A percentile compares a stretch with the other conserved stretches of the same genome.
These are phyloP conservation scores for Andricus grossulariae DNA, from an alignment of 1,140 invertebrate genomes.

Conservation along the genomic window DNA sequence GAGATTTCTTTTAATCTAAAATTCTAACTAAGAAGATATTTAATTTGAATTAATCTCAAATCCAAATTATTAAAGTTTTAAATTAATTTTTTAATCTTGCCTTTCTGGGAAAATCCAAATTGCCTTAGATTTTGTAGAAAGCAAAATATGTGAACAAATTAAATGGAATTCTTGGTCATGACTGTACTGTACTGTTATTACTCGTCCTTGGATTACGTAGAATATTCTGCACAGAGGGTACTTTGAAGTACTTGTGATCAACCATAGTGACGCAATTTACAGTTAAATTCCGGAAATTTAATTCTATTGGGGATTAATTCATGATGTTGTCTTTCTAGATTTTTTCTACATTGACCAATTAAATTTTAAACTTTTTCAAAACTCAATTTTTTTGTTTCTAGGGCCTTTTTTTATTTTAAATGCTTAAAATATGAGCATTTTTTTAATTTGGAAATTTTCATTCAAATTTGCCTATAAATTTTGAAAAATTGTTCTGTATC, in stretches of 20 bases:
- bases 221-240: slow-evolving; percentile 9
- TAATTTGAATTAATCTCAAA: too few species aligned
- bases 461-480: background rate
- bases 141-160: slow-evolving; percentile 12
- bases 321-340: background rate
- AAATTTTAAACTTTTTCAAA: background rate
- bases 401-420: background rate
- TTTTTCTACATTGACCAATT: background rate
- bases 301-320: background rate
- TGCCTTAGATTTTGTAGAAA: background rate
- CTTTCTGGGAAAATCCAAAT: slow-evolving; percentile 3
- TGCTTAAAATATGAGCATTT: background rate
- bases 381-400: too few species aligned
- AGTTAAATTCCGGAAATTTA: slow-evolving; percentile 10
- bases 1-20: too few species aligned
- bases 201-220: slow-evolving; percentile 1
- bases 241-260: slow-evolving; percentile 17
- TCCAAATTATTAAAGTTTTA: too few species aligned
- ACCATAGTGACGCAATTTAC: background rate
- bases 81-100: background rate
- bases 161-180: background rate
- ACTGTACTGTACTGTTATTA: background rate
- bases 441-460: background rate
- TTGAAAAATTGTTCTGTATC: background rate
- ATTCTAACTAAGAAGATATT: too few species aligned